Evolutionary conservation across 2,113 vertebrate genomes (phyloP).

Genomic region (Indri indri): DNA sequence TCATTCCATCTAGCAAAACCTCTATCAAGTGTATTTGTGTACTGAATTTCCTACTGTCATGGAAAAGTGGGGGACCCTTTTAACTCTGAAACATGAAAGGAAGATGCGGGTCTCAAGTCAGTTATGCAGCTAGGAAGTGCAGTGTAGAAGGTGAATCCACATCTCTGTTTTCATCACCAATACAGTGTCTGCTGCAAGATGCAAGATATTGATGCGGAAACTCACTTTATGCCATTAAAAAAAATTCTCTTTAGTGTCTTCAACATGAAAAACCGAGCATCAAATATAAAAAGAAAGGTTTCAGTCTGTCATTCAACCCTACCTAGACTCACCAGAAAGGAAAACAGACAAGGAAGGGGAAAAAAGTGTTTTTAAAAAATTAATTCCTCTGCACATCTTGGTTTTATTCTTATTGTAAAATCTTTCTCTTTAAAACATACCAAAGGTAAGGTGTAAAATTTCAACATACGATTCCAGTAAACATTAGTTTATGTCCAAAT

Average conservation of each 20-base stretch:
- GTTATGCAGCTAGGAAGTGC: fast-evolving
- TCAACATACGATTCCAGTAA: background rate
- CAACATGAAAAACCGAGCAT: background rate
- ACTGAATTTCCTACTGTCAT: background rate
- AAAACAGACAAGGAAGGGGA: background rate
- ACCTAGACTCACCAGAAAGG: background rate
- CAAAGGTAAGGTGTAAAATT: background rate
- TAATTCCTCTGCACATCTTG: background rate
- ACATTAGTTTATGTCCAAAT: background rate
- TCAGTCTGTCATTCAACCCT: background rate
- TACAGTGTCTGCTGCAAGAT: too few relatives aligned
- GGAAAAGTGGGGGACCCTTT: background rate
- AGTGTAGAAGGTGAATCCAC: background rate
- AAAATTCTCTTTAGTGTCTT: background rate
- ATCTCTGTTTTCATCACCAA: background rate
- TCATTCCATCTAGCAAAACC: background rate
- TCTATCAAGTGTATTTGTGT: background rate
- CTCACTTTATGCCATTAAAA: background rate
- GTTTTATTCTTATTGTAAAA: background rate
- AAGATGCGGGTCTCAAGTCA: background rate
- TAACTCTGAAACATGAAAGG: background rate
- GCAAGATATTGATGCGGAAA: background rate
- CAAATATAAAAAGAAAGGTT: background rate
- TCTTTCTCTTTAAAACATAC: background rate
- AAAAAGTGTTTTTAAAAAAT: background rate